Evolutionary conservation across 2,888 invertebrate species (phyloP), one percentile per base, ranked within the genome.

Genomic region (Hirtodrosophila trivittata): DNA sequence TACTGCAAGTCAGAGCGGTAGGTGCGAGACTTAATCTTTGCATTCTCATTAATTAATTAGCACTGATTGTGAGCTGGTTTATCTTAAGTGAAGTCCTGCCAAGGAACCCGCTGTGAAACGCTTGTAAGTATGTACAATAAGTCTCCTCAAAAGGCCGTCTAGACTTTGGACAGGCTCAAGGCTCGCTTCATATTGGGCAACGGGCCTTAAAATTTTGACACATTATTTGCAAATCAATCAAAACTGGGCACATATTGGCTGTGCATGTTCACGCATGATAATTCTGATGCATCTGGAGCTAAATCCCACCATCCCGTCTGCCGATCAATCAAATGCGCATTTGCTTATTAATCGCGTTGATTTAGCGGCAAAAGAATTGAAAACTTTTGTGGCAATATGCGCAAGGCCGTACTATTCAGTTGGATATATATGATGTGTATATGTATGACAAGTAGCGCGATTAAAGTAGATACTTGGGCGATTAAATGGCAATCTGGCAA

Each of bases 191-290:
- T 43, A 18, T n/a, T 6, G 3, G 1, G n/a, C 10, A 25, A 12
- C 12, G 0, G 30, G 39, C 28, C 33, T 35, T 51, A 5, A 38
- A 33, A 38, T 56, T 50, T 50, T 47, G 30, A 35, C 42, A 38
- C 59, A 38, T 59, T 49, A 52, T 50, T 74, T 81, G 81, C 56
- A 64, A 84, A 84, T 84, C 67, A 67, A 77, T 82, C 77, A 77
- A 62, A 45, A 6, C 25, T 32, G 14, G 51, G 9, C 37, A 25
- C 33, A 26, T 26, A 38, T 4, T 13, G n/a, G 25, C 3, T 6
- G 25, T 6, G 6, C 25, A 25, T 25, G 32, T 8, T 32, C 10
- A 8, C 10, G 6, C 32, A 32, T n/a, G n/a, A n/a, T n/a, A n/a
- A 21, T 21, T 37, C 16, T 38, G 10, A 14, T 25, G 51, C 51